These are phyloP conservation scores for Dolichopus griseipennis DNA, from an alignment of 2,888 invertebrate genomes.

Conservation along the genomic window DNA sequence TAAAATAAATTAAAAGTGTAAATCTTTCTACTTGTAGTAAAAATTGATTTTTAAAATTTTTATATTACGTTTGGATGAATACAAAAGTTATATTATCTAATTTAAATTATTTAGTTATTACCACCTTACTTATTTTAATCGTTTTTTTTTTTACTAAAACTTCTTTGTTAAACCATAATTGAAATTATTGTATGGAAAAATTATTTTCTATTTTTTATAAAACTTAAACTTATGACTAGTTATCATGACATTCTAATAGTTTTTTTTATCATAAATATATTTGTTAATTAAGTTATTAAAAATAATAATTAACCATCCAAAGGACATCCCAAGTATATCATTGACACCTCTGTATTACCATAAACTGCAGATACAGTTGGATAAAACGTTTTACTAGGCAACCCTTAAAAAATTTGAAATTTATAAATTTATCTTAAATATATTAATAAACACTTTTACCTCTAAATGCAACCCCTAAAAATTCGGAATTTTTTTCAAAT, in stretches of 20 bases:
- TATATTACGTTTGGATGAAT: too few species aligned
- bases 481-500: slow-evolving; percentile 97
- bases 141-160: too few species aligned
- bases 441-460: slow-evolving; percentile 46
- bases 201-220: background rate
- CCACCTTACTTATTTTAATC: too few species aligned
- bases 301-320: slow-evolving; percentile 69
- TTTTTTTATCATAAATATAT: background rate
- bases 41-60: too few species aligned
- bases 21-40: too few species aligned
- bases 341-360: slow-evolving; percentile 98
- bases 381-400: slow-evolving; percentile 86
- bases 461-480: slow-evolving; percentile 95
- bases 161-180: too few species aligned
- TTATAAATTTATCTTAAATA: background rate
- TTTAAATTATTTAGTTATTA: too few species aligned
- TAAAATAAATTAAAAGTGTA: too few species aligned
- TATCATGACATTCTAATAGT: background rate
- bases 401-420: slow-evolving; percentile 49
- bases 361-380: slow-evolving; percentile 97
- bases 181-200: too few species aligned
- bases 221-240: background rate
- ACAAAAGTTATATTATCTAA: too few species aligned
- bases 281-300: background rate
- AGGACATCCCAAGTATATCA: slow-evolving; percentile 97